Evolutionary conservation across 92 coral and sea anemone genomes (phyloP).

Genomic region (Meandrina meandrites): DNA sequence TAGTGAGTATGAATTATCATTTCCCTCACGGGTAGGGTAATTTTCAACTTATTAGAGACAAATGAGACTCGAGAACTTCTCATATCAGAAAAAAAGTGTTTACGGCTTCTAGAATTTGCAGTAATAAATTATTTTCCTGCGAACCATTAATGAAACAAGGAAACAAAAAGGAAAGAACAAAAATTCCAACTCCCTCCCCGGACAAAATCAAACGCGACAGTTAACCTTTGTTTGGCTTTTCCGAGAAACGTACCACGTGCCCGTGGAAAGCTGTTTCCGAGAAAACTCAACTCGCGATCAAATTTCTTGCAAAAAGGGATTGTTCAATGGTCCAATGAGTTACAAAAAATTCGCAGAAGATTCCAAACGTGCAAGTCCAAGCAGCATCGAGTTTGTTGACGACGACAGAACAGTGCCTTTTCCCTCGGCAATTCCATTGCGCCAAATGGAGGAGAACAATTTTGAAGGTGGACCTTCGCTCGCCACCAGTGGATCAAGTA

Average conservation of each 20-base stretch:
- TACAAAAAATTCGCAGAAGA: neutral
- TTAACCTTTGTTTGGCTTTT: neutral
- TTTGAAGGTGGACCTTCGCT: conserved; percentile 4
- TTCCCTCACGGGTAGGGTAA: neutral
- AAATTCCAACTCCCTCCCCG: neutral
- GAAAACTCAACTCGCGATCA: neutral
- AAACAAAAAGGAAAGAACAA: neutral
- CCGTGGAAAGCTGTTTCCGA: neutral
- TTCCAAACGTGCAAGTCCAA: neutral
- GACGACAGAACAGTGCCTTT: neutral
- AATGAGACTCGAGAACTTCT: neutral
- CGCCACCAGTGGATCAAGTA: neutral
- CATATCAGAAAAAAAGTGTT: neutral
- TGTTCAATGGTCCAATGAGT: neutral
- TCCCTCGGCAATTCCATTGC: neutral
- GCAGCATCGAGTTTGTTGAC: neutral
- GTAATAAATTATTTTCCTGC: neutral
- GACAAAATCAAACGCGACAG: neutral
- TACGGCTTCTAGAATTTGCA: neutral
- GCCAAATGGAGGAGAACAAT: neutral
- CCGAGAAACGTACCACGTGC: neutral
- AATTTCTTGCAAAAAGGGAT: neutral
- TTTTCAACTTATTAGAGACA: neutral
- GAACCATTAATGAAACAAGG: neutral
- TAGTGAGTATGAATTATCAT: neutral